A percentile compares a stretch with the other conserved stretches of the same genome.
These are phyloP conservation scores for Protobothrops mucrosquamatus DNA, from an alignment of 2,113 vertebrate genomes.

Conservation along the genomic window DNA sequence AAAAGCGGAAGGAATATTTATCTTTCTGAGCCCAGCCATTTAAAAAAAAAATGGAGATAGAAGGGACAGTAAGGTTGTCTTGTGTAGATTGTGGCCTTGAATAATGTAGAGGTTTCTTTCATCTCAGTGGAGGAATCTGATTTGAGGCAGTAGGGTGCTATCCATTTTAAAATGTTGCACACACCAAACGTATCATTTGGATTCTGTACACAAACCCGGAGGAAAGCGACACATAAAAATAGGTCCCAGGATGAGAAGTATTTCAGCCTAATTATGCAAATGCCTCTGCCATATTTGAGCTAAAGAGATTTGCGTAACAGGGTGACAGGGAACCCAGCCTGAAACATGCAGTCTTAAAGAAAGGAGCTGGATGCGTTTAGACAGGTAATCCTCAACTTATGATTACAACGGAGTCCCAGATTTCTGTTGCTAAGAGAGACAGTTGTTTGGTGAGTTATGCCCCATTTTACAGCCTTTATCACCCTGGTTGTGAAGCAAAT, in stretches of 20 bases:
- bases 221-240: not conserved
- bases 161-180: not conserved
- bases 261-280: not conserved
- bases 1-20: not conserved
- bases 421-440: no score
- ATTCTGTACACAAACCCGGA: not conserved
- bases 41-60: conserved; percentile 3
- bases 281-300: not conserved
- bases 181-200: not conserved
- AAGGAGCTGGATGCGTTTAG: not conserved
- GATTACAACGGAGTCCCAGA: no score
- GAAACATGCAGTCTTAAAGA: not conserved
- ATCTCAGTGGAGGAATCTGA: not conserved
- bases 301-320: not conserved
- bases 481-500: no score
- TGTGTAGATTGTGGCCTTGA: not conserved
- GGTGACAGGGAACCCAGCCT: fast-evolving
- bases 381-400: no score
- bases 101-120: conserved; percentile 1
- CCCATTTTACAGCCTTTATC: no score
- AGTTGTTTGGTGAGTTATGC: no score
- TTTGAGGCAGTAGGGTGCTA: not conserved
- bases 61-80: not conserved
- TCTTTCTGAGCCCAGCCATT: not conserved
- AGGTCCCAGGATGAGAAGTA: not conserved